Base-by-base conservation (phyloP, 2,113 vertebrate genomes). In the Butorides virescens region DNA sequence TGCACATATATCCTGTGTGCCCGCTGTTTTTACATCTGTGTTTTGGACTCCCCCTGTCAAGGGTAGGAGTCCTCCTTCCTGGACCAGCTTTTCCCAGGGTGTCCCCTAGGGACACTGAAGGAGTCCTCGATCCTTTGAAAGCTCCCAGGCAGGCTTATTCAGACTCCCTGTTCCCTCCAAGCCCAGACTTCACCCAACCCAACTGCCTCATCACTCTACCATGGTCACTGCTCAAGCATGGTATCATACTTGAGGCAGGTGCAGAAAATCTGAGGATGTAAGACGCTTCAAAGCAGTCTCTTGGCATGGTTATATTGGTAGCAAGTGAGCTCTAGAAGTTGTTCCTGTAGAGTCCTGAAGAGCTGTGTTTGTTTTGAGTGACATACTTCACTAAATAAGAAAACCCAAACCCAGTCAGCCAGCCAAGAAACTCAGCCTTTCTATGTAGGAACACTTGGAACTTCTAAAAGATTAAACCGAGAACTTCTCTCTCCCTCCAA, bases 1-100 rank as follows among this genome's bases (percentile, higher is more conserved):
- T 4, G 29, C 21, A 20, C 2, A 0, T 44, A 21, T 15, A 17
- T n/a, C 32, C 39, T 30, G 1, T 12, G 21, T 61, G 27, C 12
- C 17, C 25, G 21, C 14, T n/a, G 27, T 22, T 56, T 79, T 58
- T 27, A 36, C 34, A 27, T 34, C 22, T 58, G 5, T 42, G 26
- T 13, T 85, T 70, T 65, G 37, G n/a, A 61, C 14, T 53, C 5
- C 19, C 30, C 8, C 18, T 61, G 15, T n/a, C 32, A 39, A 36
- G 15, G 12, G 20, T 26, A 30, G 49, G 37, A 65, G 8, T 30
- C n/a, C 7, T 75, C 19, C 14, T 59, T 80, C 36, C 23, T 44
- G 13, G 27, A 71, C 10, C n/a, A 68, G 14, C 26, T 65, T 65
- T 85, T 36, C 27, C 39, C 11, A 32, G 12, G 7, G 16, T 23